These are phyloP conservation scores for Philhelius pedissequus DNA, from an alignment of 2,888 invertebrate genomes.

Conservation along the genomic window DNA sequence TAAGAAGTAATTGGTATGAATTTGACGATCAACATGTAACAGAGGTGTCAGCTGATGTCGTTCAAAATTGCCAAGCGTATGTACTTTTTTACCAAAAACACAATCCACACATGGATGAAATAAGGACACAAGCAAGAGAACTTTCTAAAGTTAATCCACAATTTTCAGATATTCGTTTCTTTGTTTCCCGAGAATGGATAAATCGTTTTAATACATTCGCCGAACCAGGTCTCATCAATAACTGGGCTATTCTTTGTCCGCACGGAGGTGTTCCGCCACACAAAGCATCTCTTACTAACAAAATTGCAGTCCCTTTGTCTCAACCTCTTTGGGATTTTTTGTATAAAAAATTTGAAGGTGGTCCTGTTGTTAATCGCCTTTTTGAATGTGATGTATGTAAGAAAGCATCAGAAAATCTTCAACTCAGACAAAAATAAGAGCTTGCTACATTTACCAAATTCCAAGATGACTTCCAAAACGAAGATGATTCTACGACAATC, in stretches of 20 bases:
- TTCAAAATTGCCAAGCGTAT: slow-evolving; percentile 94
- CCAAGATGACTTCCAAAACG: slow-evolving; percentile 83
- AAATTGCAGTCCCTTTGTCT: slow-evolving; percentile 86
- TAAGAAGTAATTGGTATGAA: slow-evolving; percentile 92
- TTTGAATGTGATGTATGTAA: slow-evolving; percentile 89
- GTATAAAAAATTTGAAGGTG: slow-evolving; percentile 88
- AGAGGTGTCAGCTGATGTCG: slow-evolving; percentile 87
- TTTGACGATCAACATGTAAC: slow-evolving; percentile 96
- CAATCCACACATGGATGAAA: slow-evolving; percentile 84
- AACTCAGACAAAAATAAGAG: slow-evolving; percentile 86
- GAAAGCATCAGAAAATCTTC: slow-evolving; percentile 84
- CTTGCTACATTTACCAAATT: slow-evolving; percentile 86
- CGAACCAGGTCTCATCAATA: slow-evolving; percentile 97
- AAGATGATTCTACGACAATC: slow-evolving; percentile 84
- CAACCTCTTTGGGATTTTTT: slow-evolving; percentile 92
- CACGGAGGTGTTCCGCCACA: slow-evolving; percentile 94
- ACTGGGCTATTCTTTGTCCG: slow-evolving; percentile 93
- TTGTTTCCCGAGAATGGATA: slow-evolving; percentile 96
- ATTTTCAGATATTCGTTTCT: slow-evolving; percentile 87
- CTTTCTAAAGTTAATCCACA: slow-evolving; percentile 83
- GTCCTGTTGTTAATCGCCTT: slow-evolving; percentile 89
- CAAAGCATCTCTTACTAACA: slow-evolving; percentile 84
- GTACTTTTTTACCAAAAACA: slow-evolving; percentile 94
- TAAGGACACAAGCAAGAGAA: slow-evolving; percentile 86
- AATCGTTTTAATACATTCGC: slow-evolving; percentile 95